A percentile compares a stretch with the other conserved stretches of the same genome.
These are phyloP conservation scores for Arizona elegans DNA, from an alignment of 2,113 vertebrate genomes.

Conservation along the genomic window DNA sequence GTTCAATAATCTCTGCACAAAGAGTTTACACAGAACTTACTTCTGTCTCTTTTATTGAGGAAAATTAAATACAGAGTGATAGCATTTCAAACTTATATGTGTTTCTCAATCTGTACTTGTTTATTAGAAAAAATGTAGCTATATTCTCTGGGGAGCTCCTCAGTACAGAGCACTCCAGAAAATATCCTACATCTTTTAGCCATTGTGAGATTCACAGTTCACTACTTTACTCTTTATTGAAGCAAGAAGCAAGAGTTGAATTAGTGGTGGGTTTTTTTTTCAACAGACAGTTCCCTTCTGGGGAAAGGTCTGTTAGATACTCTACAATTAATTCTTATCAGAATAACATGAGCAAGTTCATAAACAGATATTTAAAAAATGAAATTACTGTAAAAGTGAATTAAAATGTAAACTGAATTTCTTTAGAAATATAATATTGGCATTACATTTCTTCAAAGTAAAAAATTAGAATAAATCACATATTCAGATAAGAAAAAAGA, in stretches of 20 bases:
- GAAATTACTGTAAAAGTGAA: neutral
- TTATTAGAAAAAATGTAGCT: neutral
- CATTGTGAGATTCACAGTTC: neutral
- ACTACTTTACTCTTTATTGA: neutral
- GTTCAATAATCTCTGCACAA: neutral
- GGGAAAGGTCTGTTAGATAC: neutral
- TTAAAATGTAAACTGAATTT: neutral
- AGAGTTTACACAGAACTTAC: neutral
- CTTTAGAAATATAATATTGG: neutral
- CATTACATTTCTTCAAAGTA: neutral
- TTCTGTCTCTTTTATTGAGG: neutral
- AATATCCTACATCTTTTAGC: neutral
- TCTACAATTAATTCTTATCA: neutral
- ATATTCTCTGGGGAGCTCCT: neutral
- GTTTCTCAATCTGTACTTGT: neutral
- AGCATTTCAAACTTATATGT: neutral
- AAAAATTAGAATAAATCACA: neutral
- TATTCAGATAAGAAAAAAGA: neutral
- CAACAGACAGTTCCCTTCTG: neutral
- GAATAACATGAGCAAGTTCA: neutral
- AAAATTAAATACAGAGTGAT: neutral
- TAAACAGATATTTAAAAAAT: neutral
- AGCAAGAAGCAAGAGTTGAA: neutral
- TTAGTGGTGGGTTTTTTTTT: neutral
- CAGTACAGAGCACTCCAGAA: neutral